A percentile compares a stretch with the other conserved stretches of the same genome.
These are phyloP conservation scores for Hyperoodon ampullatus DNA, from an alignment of 2,113 vertebrate species.

Conservation along the genomic window DNA sequence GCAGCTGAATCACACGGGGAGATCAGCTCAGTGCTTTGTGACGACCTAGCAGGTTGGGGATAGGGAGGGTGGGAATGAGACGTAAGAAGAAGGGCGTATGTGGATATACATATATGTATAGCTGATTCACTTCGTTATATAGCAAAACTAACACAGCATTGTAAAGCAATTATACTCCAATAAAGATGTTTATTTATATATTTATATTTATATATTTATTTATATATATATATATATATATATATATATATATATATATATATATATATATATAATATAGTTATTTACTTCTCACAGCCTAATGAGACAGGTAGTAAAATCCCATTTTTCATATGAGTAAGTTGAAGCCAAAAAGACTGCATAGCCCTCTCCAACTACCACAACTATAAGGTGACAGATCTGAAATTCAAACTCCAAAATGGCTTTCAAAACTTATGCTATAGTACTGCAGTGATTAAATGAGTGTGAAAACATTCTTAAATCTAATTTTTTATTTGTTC, in stretches of 20 bases:
- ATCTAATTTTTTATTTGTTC: slow-evolving; percentile 22
- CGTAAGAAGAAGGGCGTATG: too few species aligned
- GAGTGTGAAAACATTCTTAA: slow-evolving; percentile 18
- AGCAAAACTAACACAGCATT: too few species aligned
- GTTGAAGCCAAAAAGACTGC: neutral
- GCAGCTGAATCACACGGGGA: too few species aligned
- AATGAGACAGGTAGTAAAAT: neutral
- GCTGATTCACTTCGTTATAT: too few species aligned
- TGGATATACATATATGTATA: too few species aligned
- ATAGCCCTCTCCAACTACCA: neutral
- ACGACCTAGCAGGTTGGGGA: too few species aligned
- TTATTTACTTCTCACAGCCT: neutral
- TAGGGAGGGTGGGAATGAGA: too few species aligned
- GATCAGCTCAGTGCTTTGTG: too few species aligned
- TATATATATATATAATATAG: neutral
- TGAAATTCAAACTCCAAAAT: neutral
- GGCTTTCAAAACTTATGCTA: neutral
- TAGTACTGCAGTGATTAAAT: neutral
- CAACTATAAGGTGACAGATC: neutral
- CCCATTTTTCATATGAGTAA: neutral
- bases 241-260: too few species aligned
- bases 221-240: neutral
- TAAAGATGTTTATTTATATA: too few species aligned
- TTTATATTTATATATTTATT: neutral
- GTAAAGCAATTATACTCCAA: too few species aligned